Evolutionary conservation across 2,797 vertebrate genomes (phyloP).

Genomic region (Orientallactaga sibirica): DNA sequence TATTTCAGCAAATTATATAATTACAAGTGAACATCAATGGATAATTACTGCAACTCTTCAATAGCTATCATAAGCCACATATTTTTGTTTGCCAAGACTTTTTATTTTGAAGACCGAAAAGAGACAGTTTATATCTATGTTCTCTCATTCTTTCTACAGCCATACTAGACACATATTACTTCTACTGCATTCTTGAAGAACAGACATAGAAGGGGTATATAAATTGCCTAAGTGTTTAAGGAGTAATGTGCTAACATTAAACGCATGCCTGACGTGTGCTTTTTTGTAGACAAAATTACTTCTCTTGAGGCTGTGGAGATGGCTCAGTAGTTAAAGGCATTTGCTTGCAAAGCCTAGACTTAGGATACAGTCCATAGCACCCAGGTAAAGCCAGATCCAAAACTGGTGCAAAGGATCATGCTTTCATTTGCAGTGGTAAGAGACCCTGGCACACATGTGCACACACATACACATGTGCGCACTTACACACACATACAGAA

Average conservation of each 20-base stretch:
- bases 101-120: not conserved
- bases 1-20: slow-evolving; percentile 19
- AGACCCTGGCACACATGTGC: too few relatives aligned
- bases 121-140: not conserved
- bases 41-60: slow-evolving; percentile 14
- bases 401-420: too few relatives aligned
- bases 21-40: slow-evolving; percentile 19
- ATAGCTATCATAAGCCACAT: not conserved
- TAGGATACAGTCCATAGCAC: too few relatives aligned
- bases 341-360: too few relatives aligned
- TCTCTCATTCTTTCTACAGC: not conserved
- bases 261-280: not conserved
- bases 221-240: not conserved
- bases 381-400: too few relatives aligned
- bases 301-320: not conserved
- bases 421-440: too few relatives aligned
- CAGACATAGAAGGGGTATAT: not conserved
- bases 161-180: not conserved
- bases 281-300: not conserved
- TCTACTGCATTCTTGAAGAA: not conserved
- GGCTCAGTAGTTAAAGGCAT: too few relatives aligned
- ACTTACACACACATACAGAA: too few relatives aligned
- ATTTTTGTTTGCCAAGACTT: not conserved
- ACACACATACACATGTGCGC: too few relatives aligned
- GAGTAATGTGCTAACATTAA: not conserved